Conservation (phyloP, 2,888 invertebrate species). For the Vesta saturnalis region DNA sequence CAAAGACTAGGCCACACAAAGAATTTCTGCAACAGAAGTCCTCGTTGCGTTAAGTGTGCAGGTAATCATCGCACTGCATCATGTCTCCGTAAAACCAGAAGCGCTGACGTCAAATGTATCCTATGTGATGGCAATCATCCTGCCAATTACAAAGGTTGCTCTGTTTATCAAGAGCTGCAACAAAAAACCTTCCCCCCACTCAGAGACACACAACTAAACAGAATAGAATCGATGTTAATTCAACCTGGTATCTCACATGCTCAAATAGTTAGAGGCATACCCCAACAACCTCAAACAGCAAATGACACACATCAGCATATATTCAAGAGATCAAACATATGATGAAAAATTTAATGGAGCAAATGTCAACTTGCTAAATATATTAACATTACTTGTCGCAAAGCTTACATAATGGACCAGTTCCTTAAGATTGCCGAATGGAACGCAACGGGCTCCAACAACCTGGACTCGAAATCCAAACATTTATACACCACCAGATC, state of each 20-base stretch:
- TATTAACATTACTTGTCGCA: background rate
- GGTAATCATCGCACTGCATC: background rate
- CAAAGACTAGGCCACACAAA: background rate
- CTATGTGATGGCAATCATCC: conserved; percentile 8
- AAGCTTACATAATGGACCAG: background rate
- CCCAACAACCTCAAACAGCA: background rate
- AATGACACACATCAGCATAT: background rate
- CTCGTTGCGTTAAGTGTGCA: conserved; percentile 10
- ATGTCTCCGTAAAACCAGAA: background rate
- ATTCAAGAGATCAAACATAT: conserved; percentile 3
- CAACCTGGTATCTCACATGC: background rate
- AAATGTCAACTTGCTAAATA: conserved; percentile 1
- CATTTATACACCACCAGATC: background rate
- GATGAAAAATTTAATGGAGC: background rate
- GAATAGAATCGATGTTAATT: background rate
- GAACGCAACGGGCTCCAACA: background rate
- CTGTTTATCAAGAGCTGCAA: background rate
- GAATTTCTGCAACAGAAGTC: too few relatives aligned
- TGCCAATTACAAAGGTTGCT: conserved; percentile 5
- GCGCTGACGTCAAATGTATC: background rate
- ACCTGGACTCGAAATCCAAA: background rate
- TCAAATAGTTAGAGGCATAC: background rate
- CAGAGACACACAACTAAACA: background rate
- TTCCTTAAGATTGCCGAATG: background rate
- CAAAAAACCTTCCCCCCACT: conserved; percentile 2